Evolutionary conservation across 2,888 invertebrate genomes (phyloP).

Genomic region (Drosophila quasianomalipes): DNA sequence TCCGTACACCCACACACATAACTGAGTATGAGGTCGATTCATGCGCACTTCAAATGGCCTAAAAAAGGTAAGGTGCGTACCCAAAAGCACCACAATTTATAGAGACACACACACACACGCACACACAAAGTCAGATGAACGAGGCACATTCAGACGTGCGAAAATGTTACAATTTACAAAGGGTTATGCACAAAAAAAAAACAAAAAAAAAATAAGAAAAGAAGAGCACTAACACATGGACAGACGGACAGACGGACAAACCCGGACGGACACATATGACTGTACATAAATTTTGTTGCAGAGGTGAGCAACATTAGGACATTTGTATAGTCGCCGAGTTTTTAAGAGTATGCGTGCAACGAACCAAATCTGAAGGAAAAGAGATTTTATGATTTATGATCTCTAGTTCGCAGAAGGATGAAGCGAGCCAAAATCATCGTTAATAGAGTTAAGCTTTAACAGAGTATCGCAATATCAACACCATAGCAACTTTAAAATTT

Average conservation of each 20-base stretch:
- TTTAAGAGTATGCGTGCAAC: conserved; percentile 8
- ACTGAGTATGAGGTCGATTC: conserved; percentile 21
- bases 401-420: neutral
- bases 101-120: conserved; percentile 29
- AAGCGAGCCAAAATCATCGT: conserved; percentile 3
- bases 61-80: conserved; percentile 57
- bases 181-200: conserved; percentile 47
- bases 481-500: conserved; percentile 22
- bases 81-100: conserved; percentile 66
- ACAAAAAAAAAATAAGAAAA: conserved; percentile 19
- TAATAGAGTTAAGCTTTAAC: conserved; percentile 21
- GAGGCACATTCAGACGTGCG: conserved; percentile 58
- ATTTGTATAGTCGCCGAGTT: conserved; percentile 23
- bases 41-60: conserved; percentile 34
- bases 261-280: conserved; percentile 17
- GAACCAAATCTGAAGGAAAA: conserved; percentile 13
- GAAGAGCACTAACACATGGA: conserved; percentile 4
- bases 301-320: conserved; percentile 32
- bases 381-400: conserved; percentile 27
- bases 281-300: conserved; percentile 10
- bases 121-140: conserved; percentile 13
- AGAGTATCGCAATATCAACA: conserved; percentile 1
- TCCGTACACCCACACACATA: conserved; percentile 15
- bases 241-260: conserved; percentile 1
- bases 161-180: conserved; percentile 72